A percentile compares a stretch with the other conserved stretches of the same genome.
These are phyloP conservation scores for Trilocha varians DNA, from an alignment of 2,888 invertebrate genomes.

Conservation along the genomic window DNA sequence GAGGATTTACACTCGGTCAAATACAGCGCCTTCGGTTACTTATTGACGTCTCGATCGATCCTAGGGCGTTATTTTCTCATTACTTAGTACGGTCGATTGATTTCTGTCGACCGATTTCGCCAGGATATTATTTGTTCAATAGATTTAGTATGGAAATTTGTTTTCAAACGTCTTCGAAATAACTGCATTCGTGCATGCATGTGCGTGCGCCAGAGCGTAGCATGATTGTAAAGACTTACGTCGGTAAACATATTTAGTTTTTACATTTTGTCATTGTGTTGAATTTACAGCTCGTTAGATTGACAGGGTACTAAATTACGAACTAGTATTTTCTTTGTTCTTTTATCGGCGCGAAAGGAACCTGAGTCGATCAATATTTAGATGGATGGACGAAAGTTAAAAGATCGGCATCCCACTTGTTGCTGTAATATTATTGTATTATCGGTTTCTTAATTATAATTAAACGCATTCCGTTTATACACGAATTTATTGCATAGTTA, in stretches of 20 bases:
- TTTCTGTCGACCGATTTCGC: constrained; percentile 49
- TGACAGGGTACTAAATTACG: constrained; percentile 61
- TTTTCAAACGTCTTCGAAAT: constrained; percentile 39
- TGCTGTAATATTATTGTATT: too few relatives aligned
- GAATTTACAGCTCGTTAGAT: constrained; percentile 48
- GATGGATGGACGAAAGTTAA: too few relatives aligned
- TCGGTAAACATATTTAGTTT: constrained; percentile 32
- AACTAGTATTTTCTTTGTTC: constrained; percentile 70
- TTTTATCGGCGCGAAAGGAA: too few relatives aligned
- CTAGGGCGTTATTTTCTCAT: not conserved
- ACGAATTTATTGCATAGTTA: too few relatives aligned
- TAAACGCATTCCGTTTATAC: too few relatives aligned
- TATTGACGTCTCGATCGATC: constrained; percentile 1
- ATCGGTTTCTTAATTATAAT: too few relatives aligned
- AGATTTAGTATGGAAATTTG: constrained; percentile 44
- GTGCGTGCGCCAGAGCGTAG: constrained; percentile 33
- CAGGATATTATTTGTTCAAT: constrained; percentile 45
- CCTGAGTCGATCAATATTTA: too few relatives aligned
- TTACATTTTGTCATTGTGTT: constrained; percentile 59
- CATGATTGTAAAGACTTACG: constrained; percentile 33
- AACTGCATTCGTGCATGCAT: constrained; percentile 44
- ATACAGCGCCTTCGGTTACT: constrained; percentile 10
- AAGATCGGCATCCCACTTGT: too few relatives aligned
- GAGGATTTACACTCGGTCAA: constrained; percentile 46
- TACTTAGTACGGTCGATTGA: constrained; percentile 9